Percentiles rank a stretch among this genome's conserved stretches.
Evolutionary conservation across 1,140 invertebrate species (phyloP).

Genomic region (Papilio helenus): DNA sequence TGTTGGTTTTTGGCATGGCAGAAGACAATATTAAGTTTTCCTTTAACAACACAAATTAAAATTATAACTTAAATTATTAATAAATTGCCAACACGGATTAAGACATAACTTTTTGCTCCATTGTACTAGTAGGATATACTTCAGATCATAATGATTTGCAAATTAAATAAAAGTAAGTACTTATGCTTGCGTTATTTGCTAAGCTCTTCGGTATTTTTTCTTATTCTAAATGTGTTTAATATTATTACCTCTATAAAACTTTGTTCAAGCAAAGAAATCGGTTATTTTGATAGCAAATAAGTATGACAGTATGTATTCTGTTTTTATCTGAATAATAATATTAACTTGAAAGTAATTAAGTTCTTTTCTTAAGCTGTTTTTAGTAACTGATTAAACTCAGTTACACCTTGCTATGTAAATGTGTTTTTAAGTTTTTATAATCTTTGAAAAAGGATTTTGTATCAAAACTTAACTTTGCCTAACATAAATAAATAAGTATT

Average conservation of each 20-base stretch:
- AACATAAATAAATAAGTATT: too few relatives aligned
- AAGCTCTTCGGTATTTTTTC: background rate
- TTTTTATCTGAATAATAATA: background rate
- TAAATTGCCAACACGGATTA: background rate
- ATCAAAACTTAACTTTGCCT: background rate
- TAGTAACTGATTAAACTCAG: background rate
- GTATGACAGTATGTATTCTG: background rate
- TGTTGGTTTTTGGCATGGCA: too few relatives aligned
- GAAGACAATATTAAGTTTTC: too few relatives aligned
- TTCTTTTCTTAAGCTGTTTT: background rate
- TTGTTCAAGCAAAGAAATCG: background rate
- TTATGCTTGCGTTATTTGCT: background rate
- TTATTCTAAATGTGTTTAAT: background rate
- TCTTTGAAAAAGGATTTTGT: too few relatives aligned
- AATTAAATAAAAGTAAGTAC: background rate
- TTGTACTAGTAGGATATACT: constrained; percentile 1
- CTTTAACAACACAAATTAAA: too few relatives aligned
- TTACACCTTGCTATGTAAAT: background rate
- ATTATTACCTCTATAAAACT: background rate
- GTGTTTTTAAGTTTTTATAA: too few relatives aligned
- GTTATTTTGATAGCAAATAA: background rate
- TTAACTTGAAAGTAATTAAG: background rate
- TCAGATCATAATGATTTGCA: background rate
- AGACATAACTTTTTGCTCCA: background rate
- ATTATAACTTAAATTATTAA: background rate